phyloP scores from a whole-genome alignment of 2,113 vertebrate genomes.

The Sinocyclocheilus grahami region DNA sequence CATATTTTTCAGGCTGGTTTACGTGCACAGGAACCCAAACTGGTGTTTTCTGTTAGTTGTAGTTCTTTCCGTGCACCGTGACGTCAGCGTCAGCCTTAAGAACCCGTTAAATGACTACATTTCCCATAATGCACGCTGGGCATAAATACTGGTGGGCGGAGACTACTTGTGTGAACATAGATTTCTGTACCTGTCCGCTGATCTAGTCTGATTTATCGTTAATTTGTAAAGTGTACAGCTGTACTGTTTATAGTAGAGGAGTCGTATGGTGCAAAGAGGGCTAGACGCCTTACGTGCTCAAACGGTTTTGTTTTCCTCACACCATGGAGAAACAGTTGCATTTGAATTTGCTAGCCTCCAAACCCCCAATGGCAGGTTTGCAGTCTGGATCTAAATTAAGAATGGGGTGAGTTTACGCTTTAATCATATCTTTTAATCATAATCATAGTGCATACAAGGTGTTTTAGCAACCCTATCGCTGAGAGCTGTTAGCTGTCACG shows the following conservation, averaged over 20 bases:
- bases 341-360: conserved; percentile 84
- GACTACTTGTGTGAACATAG: conserved; percentile 43
- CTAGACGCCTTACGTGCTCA: conserved; percentile 42
- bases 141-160: conserved; percentile 52
- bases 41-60: conserved; percentile 49
- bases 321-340: conserved; percentile 90
- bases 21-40: conserved; percentile 30
- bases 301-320: conserved; percentile 33
- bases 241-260: conserved; percentile 34
- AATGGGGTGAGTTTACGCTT: conserved; percentile 77
- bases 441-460: background rate
- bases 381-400: conserved; percentile 79
- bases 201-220: conserved; percentile 16
- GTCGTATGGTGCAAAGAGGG: conserved; percentile 59
- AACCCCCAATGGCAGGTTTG: conserved; percentile 82
- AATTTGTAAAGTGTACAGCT: conserved; percentile 37
- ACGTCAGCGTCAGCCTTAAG: background rate
- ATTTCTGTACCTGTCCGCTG: conserved; percentile 48
- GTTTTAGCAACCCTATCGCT: background rate
- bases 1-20: conserved; percentile 40
- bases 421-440: background rate
- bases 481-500: background rate
- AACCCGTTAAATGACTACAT: background rate
- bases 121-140: conserved; percentile 53
- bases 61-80: conserved; percentile 13